Conservation (phyloP, 2,888 invertebrate species). For the Melitaea athalia region DNA sequence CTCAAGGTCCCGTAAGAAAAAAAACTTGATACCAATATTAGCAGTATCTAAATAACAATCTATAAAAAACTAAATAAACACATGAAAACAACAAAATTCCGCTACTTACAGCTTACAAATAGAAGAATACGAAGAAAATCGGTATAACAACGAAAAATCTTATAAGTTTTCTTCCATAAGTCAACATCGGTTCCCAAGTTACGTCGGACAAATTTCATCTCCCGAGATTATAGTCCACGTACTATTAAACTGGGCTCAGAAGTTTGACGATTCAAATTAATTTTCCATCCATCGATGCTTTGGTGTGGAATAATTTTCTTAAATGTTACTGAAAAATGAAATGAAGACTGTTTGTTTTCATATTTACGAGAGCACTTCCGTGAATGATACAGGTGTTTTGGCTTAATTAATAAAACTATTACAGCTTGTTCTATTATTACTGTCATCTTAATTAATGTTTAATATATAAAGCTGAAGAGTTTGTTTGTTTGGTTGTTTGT, state of each 20-base stretch:
- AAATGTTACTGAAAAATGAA: constrained; percentile 1
- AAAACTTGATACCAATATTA: no score
- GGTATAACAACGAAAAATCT: constrained; percentile 40
- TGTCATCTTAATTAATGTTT: no score
- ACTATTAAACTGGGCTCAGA: constrained; percentile 25
- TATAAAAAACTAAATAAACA: neutral
- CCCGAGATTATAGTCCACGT: constrained; percentile 27
- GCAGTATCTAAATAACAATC: neutral
- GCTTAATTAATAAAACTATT: no score
- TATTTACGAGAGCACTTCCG: no score
- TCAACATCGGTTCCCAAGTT: constrained; percentile 41
- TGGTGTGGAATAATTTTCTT: neutral
- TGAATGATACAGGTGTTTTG: neutral
- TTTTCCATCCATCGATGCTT: constrained; percentile 10
- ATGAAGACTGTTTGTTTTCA: neutral
- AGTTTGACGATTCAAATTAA: constrained; percentile 27
- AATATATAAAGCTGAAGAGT: no score
- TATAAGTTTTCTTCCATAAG: constrained; percentile 41
- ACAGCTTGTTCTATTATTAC: no score
- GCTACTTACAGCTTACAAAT: neutral
- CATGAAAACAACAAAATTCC: neutral
- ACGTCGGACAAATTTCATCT: constrained; percentile 35
- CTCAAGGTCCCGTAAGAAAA: no score
- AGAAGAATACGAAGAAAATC: constrained; percentile 15
- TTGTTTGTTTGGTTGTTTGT: no score